Evolutionary conservation across 1,140 invertebrate species (phyloP).

Genomic region (Meloidogyne chitwoodi): DNA sequence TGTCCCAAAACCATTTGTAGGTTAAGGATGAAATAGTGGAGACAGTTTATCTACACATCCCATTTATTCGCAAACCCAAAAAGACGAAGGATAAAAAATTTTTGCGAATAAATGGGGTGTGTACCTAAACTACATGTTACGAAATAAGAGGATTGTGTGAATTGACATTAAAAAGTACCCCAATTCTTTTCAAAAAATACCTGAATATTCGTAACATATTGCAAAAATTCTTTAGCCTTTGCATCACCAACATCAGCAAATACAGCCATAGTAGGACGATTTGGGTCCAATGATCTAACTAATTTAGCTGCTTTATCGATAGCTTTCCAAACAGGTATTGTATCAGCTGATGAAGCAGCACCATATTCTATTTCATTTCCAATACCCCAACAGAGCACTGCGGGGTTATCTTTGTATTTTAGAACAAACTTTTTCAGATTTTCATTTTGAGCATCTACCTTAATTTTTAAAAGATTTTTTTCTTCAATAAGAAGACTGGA

Average conservation of each 20-base stretch:
- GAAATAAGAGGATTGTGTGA: too few relatives aligned
- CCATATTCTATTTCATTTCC: not conserved
- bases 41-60: too few relatives aligned
- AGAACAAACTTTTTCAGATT: not conserved
- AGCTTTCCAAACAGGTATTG: not conserved
- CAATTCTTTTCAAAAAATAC: too few relatives aligned
- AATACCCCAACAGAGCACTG: not conserved
- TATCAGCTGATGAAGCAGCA: not conserved
- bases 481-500: too few relatives aligned
- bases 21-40: too few relatives aligned
- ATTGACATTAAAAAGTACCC: too few relatives aligned
- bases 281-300: not conserved
- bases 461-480: not conserved
- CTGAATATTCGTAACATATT: not conserved
- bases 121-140: too few relatives aligned
- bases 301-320: not conserved
- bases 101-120: too few relatives aligned
- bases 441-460: not conserved
- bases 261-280: not conserved
- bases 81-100: too few relatives aligned
- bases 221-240: not conserved
- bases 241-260: not conserved
- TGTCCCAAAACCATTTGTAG: too few relatives aligned
- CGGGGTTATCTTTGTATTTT: not conserved
- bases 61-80: too few relatives aligned